Conservation (phyloP, 2,113 vertebrate species). For the Setophaga petechia region DNA sequence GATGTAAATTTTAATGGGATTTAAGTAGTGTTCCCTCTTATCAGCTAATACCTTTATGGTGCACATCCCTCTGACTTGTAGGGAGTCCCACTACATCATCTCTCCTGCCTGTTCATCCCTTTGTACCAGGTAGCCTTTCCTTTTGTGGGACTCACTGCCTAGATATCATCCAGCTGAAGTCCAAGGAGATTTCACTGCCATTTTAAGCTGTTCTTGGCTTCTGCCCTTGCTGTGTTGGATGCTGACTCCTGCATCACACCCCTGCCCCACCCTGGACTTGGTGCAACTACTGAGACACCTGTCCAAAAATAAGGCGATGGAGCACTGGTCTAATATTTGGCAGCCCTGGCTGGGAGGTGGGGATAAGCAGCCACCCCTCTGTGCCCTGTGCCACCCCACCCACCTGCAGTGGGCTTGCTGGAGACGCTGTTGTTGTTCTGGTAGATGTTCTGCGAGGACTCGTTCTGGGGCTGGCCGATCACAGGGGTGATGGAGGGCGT, state of each 20-base stretch:
- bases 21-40: neutral
- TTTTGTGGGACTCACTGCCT: neutral
- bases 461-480: conserved; percentile 92
- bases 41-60: neutral
- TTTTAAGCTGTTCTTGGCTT: neutral
- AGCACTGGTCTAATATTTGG: neutral
- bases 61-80: accelerated
- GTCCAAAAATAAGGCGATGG: neutral
- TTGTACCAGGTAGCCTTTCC: neutral
- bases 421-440: conserved; percentile 83
- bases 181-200: neutral
- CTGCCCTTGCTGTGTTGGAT: neutral
- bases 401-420: conserved; percentile 88
- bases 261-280: neutral
- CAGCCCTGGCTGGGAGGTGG: neutral
- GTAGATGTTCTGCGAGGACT: conserved; percentile 85
- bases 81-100: accelerated
- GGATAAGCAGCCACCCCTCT: no score
- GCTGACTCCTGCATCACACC: neutral
- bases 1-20: neutral
- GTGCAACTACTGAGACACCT: neutral
- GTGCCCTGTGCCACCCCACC: neutral
- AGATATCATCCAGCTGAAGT: neutral
- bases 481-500: conserved; percentile 93
- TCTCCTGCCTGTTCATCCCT: neutral